Conservation (phyloP, 2,888 invertebrate genomes). For the Dastarcus helophoroides region DNA sequence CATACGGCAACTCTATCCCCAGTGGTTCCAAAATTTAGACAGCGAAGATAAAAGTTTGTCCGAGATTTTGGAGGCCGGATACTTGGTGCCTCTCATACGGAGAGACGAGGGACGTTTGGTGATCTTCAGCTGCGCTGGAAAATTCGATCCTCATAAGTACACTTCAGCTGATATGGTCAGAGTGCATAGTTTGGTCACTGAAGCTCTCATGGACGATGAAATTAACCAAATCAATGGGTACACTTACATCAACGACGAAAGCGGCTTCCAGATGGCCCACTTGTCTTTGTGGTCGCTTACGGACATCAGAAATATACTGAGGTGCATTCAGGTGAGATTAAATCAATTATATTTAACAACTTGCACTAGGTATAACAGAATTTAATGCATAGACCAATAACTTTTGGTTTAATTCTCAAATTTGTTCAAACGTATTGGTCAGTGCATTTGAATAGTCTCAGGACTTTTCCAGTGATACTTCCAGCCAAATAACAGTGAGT, state of each 20-base stretch:
- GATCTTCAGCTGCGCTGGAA: conserved; percentile 68
- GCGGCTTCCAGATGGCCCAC: conserved; percentile 73
- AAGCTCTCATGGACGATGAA: conserved; percentile 75
- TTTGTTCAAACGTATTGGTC: no score
- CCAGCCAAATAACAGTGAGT: no score
- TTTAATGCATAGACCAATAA: no score
- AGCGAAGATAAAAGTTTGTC: conserved; percentile 67
- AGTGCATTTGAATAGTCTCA: no score
- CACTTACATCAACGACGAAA: conserved; percentile 71
- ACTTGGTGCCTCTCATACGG: conserved; percentile 60
- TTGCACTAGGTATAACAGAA: no score
- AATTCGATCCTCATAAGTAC: conserved; percentile 36
- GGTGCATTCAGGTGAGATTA: conserved; percentile 60
- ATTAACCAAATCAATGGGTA: conserved; percentile 74
- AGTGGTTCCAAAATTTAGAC: conserved; percentile 76
- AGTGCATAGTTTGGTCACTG: conserved; percentile 76
- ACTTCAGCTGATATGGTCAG: conserved; percentile 77
- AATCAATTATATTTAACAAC: no score
- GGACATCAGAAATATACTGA: conserved; percentile 64
- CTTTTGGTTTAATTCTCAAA: no score
- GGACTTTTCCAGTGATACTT: no score
- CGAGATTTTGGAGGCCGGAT: conserved; percentile 72
- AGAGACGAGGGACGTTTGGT: conserved; percentile 68
- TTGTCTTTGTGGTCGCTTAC: conserved; percentile 71
- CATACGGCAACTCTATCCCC: conserved; percentile 71